Evolutionary conservation across 2,888 invertebrate species (phyloP).

Genomic region (Eilema griseolum): DNA sequence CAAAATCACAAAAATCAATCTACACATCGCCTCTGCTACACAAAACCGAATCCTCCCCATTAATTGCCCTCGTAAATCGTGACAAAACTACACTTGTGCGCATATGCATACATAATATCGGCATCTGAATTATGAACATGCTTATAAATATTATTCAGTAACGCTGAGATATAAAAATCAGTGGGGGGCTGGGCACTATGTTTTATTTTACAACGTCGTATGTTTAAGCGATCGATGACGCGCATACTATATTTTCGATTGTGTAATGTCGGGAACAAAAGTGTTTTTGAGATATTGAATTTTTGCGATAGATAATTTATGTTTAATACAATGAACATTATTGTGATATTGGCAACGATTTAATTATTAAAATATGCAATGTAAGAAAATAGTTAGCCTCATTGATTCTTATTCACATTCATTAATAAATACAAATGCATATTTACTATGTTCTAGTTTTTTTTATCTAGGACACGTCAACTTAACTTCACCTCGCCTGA

Average conservation of each 20-base stretch:
- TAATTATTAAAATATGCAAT: too few relatives aligned
- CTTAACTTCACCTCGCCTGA: too few relatives aligned
- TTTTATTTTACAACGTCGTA: slow-evolving; percentile 68
- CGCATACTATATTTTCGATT: slow-evolving; percentile 55
- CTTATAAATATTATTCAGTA: slow-evolving; percentile 83
- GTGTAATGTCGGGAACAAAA: slow-evolving; percentile 32
- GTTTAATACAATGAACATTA: neutral
- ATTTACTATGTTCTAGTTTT: too few relatives aligned
- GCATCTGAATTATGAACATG: slow-evolving; percentile 76
- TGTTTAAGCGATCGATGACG: slow-evolving; percentile 66
- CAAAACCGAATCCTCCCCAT: slow-evolving; percentile 21
- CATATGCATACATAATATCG: slow-evolving; percentile 72
- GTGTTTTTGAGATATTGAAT: slow-evolving; percentile 15
- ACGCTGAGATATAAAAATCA: slow-evolving; percentile 81
- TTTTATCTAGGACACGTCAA: too few relatives aligned
- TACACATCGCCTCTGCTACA: neutral
- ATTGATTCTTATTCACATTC: too few relatives aligned
- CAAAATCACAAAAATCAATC: neutral
- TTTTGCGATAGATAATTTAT: neutral
- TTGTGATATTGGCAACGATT: neutral
- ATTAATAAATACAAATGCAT: too few relatives aligned
- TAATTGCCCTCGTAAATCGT: slow-evolving; percentile 57
- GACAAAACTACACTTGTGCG: slow-evolving; percentile 50
- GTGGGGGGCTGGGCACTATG: slow-evolving; percentile 75
- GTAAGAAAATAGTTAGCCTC: too few relatives aligned